Evolutionary conservation across 1,140 invertebrate species (phyloP).

Genomic region (Drosophila seguyi): DNA sequence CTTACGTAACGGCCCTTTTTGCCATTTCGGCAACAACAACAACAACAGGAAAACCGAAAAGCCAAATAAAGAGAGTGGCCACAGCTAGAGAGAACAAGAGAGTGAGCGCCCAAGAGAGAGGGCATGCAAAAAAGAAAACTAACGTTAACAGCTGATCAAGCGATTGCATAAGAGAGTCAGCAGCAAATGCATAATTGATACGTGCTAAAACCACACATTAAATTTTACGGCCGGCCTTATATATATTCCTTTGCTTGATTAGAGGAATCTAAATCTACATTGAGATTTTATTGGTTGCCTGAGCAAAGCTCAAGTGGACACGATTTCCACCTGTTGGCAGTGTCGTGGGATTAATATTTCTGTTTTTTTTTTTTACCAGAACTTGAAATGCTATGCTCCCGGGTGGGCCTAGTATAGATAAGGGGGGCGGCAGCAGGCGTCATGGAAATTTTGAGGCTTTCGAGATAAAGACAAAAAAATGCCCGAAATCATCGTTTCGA

Average conservation of each 20-base stretch:
- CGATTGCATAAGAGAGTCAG: conserved; percentile 43
- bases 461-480: conserved; percentile 28
- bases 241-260: conserved; percentile 9
- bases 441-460: conserved; percentile 40
- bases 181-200: conserved; percentile 43
- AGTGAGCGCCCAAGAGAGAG: conserved; percentile 5
- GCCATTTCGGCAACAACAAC: background rate
- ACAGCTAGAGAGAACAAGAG: background rate
- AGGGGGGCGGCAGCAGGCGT: conserved; percentile 16
- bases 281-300: conserved; percentile 29
- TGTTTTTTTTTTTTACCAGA: background rate
- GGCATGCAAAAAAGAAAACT: conserved; percentile 1
- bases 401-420: conserved; percentile 9
- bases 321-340: conserved; percentile 24
- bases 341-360: conserved; percentile 2
- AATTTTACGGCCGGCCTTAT: conserved; percentile 20
- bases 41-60: background rate
- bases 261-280: conserved; percentile 36
- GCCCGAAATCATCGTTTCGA: conserved; percentile 7
- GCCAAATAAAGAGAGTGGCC: conserved; percentile 19
- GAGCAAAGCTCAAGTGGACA: conserved; percentile 50
- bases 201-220: conserved; percentile 22
- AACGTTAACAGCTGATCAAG: conserved; percentile 49
- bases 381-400: conserved; percentile 20
- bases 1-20: conserved; percentile 62